phyloP scores from a whole-genome alignment of 2,113 vertebrate genomes.

The Cottus gobio region DNA sequence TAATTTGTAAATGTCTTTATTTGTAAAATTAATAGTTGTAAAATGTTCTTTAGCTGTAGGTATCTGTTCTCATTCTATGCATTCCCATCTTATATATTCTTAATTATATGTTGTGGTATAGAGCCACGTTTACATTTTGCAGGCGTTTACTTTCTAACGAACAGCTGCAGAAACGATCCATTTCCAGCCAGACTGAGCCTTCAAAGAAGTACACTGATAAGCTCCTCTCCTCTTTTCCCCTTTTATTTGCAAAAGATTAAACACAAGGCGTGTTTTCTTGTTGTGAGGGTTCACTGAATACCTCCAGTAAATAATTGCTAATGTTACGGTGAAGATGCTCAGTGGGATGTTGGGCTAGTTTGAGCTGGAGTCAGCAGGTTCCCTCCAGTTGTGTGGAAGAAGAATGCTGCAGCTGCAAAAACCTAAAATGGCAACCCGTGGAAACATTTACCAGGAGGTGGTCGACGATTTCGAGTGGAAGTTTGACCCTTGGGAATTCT shows the following conservation, averaged over 20 bases:
- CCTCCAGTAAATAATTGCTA: conserved; percentile 23
- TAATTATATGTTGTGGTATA: neutral
- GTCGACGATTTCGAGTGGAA: conserved; percentile 58
- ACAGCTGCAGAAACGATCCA: conserved; percentile 41
- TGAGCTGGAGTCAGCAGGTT: conserved; percentile 48
- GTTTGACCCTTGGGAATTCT: conserved; percentile 32
- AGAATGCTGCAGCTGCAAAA: conserved; percentile 48
- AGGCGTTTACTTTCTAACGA: conserved; percentile 54
- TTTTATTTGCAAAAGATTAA: conserved; percentile 13
- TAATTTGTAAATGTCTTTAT: too few species aligned
- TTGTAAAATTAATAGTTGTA: too few species aligned
- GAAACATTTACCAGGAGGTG: conserved; percentile 53
- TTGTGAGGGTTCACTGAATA: conserved; percentile 21
- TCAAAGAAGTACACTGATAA: neutral
- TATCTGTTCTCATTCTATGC: neutral
- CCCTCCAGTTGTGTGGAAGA: conserved; percentile 14
- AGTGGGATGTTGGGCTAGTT: conserved; percentile 5
- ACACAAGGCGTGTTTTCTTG: neutral
- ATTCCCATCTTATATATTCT: neutral
- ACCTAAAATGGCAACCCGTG: conserved; percentile 29
- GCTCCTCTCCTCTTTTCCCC: neutral
- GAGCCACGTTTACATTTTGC: conserved; percentile 3
- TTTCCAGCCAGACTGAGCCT: conserved; percentile 42
- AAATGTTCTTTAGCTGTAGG: neutral
- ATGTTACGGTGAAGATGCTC: conserved; percentile 15